phyloP scores from a whole-genome alignment of 2,888 invertebrate genomes.

The Xestia c-nigrum region DNA sequence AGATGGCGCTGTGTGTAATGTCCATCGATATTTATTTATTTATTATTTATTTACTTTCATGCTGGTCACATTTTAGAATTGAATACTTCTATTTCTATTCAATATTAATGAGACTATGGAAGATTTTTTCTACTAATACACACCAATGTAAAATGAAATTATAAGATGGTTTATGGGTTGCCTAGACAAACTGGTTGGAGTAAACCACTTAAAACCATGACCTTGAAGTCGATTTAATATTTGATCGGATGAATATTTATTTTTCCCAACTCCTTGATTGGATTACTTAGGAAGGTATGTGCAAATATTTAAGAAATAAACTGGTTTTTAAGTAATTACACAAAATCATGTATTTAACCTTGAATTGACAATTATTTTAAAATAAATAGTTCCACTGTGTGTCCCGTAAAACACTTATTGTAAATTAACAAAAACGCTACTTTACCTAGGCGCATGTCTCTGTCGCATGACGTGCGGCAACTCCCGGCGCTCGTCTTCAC shows the following conservation, averaged over 20 bases:
- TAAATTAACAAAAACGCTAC: neutral
- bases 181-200: conserved; percentile 25
- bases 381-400: conserved; percentile 9
- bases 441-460: conserved; percentile 88
- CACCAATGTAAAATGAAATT: conserved; percentile 7
- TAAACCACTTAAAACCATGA: conserved; percentile 10
- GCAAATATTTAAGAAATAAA: conserved; percentile 11
- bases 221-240: conserved; percentile 28
- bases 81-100: neutral
- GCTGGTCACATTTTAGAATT: neutral
- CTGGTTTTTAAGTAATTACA: neutral
- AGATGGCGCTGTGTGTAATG: too few relatives aligned
- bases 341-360: neutral
- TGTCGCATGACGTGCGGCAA: conserved; percentile 89
- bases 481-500: conserved; percentile 94
- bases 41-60: too few relatives aligned
- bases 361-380: conserved; percentile 4
- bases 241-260: conserved; percentile 31
- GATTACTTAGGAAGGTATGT: neutral
- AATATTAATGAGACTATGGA: neutral
- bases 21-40: too few relatives aligned
- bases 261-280: conserved; percentile 3
- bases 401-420: neutral
- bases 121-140: neutral
- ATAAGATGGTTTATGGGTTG: neutral